Evolutionary conservation across 2,888 invertebrate genomes (phyloP).

Genomic region (Troilus luridus): DNA sequence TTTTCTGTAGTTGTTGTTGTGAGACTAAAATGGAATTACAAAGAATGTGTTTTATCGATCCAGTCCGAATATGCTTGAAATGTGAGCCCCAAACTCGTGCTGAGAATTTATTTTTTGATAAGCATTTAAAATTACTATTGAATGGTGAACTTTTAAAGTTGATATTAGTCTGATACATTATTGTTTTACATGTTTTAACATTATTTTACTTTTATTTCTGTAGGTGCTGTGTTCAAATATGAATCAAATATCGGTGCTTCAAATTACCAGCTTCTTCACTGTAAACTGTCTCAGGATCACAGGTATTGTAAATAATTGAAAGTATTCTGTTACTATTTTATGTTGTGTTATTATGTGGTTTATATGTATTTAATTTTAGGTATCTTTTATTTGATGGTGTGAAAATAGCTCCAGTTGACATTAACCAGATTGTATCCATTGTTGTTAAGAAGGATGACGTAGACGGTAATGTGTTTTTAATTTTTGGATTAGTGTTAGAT

Average conservation of each 20-base stretch:
- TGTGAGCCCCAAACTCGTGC: conserved; percentile 69
- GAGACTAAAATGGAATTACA: conserved; percentile 69
- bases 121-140: conserved; percentile 69
- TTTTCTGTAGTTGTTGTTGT: conserved; percentile 71
- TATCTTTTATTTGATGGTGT: conserved; percentile 64
- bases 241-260: neutral
- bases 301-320: conserved; percentile 60
- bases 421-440: conserved; percentile 59
- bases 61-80: conserved; percentile 70
- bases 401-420: conserved; percentile 61
- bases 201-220: neutral
- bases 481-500: neutral
- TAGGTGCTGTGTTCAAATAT: conserved; percentile 57
- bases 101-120: conserved; percentile 71
- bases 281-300: conserved; percentile 66
- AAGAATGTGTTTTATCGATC: conserved; percentile 72
- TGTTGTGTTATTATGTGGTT: neutral
- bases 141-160: conserved; percentile 67
- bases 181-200: neutral
- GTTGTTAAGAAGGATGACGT: conserved; percentile 60
- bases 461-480: conserved; percentile 55
- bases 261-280: conserved; percentile 59
- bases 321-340: conserved; percentile 13
- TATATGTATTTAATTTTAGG: conserved; percentile 50
- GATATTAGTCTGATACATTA: conserved; percentile 1